Evolutionary conservation across 2,888 invertebrate species (phyloP), one percentile per base, ranked within the genome.

Genomic region (Tenthredo notha): DNA sequence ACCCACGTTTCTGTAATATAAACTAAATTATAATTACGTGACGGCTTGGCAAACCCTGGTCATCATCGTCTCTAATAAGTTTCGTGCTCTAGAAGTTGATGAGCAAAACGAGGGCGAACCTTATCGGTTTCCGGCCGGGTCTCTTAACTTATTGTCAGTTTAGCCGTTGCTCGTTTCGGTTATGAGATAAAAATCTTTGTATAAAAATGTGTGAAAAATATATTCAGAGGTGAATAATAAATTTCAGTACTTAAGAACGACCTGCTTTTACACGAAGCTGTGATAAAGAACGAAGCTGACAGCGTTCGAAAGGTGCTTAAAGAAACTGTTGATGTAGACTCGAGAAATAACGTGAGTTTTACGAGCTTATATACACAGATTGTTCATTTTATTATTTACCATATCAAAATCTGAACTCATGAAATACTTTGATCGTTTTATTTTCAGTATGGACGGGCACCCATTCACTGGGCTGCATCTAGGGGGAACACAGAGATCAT

Each of bases 381-480:
- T 21, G 9, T 43, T 43, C 25, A 21, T 43, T 33, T 50, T 1
- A 77, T 77, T 12, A 33, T 77, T 33, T 29, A 25, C 3, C 29
- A 54, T 12, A 6, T 50, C 33, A 54, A 15, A 29, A 54, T 29
- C 29, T 21, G 1, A 0, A 43, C 15, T 25, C 12, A 12, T 47
- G 2, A 18, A 1, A 75, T 29, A 4, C 1, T 29, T 43, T n/a
- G 21, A 54, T 80, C 61, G 25, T 70, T 70, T 33, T 4, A 25
- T 70, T 43, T 47, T 0, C 93, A 96, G 96, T 96, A 96, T 91
- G 96, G 96, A 29, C 93, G 96, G 85, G 96, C 96, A 10, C 96
- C 96, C 15, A 96, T 96, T 87, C 96, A 97, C 91, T 96, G 96
- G 96, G 96, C 96, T 15, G 96, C 96, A 0, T 96, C 96, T 80